Conservation (phyloP, 2,113 vertebrate species). For the Psittacula cyanocephala region DNA sequence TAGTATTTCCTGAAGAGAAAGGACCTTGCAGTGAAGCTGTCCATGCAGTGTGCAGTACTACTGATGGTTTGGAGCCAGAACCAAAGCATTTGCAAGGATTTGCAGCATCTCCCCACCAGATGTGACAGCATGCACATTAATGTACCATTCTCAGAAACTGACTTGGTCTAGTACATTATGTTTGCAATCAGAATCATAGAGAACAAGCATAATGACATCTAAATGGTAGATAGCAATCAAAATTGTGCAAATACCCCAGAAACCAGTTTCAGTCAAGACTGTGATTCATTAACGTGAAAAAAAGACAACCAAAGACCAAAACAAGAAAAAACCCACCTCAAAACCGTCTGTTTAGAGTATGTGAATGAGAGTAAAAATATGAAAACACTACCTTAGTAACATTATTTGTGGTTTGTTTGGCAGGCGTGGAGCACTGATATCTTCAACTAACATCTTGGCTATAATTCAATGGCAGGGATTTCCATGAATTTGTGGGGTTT, state of each 20-base stretch:
- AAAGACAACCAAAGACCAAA: not conserved
- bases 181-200: not conserved
- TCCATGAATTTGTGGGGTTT: not conserved
- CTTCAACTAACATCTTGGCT: conserved; percentile 6
- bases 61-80: not conserved
- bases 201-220: not conserved
- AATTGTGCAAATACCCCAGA: not conserved
- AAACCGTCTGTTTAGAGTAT: not conserved
- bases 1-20: not conserved
- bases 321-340: not conserved
- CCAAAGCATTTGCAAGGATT: not conserved
- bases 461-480: not conserved
- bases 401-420: not conserved
- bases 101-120: not conserved
- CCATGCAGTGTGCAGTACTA: too few relatives aligned
- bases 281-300: not conserved
- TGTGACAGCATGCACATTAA: not conserved
- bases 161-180: not conserved
- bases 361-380: not conserved
- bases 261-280: not conserved
- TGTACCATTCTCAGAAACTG: not conserved
- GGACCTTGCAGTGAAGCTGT: not conserved
- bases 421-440: not conserved
- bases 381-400: not conserved
- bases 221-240: not conserved